A percentile compares a stretch with the other conserved stretches of the same genome.
Evolutionary conservation across 2,797 vertebrate genomes (phyloP).

Genomic region (Megalops cyprinoides): DNA sequence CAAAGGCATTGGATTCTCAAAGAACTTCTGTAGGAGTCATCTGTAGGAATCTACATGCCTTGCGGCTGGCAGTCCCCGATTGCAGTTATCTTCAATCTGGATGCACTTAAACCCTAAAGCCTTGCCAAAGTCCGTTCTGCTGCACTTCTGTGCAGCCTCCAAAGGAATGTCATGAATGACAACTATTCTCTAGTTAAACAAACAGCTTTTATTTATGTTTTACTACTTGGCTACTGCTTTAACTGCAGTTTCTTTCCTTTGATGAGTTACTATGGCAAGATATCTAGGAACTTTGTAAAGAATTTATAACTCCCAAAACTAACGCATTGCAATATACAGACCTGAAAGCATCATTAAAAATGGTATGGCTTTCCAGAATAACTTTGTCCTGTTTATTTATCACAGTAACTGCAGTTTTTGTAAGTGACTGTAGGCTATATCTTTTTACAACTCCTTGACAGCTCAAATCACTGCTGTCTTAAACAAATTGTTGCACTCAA

Average conservation of each 20-base stretch:
- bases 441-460: no score
- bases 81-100: not conserved
- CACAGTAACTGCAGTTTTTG: no score
- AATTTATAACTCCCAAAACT: not conserved
- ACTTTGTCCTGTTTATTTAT: no score
- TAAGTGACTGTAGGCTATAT: no score
- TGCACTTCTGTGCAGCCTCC: conserved; percentile 1
- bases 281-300: not conserved
- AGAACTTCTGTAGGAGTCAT: not conserved
- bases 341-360: not conserved
- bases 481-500: no score
- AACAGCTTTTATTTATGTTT: conserved; percentile 19
- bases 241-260: not conserved
- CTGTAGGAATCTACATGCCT: not conserved
- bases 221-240: conserved; percentile 21
- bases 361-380: no score
- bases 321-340: not conserved
- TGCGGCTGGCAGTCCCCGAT: not conserved
- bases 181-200: conserved; percentile 20
- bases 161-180: conserved; percentile 24
- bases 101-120: not conserved
- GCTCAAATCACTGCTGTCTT: no score
- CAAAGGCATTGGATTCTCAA: not conserved
- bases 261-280: not conserved
- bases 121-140: not conserved